Evolutionary conservation across 2,888 invertebrate genomes (phyloP).

Genomic region (Gnatocerus cornutus): DNA sequence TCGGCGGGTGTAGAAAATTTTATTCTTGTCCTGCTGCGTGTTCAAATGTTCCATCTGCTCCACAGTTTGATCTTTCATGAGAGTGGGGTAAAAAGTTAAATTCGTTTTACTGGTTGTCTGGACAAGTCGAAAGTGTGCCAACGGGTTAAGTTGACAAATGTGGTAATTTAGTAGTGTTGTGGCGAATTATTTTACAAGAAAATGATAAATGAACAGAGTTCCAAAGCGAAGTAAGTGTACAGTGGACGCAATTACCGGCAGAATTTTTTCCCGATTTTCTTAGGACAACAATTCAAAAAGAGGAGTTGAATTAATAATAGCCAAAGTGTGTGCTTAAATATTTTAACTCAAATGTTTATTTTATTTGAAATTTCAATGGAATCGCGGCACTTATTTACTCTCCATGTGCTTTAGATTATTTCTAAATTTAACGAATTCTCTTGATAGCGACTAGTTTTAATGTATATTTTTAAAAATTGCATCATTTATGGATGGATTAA

Average conservation of each 20-base stretch:
- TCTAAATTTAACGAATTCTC: no score
- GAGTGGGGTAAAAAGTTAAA: slow-evolving; percentile 34
- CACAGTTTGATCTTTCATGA: slow-evolving; percentile 11
- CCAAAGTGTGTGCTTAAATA: no score
- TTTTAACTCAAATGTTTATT: no score
- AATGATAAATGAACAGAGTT: slow-evolving; percentile 43
- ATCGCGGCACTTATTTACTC: no score
- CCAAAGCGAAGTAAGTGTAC: slow-evolving; percentile 44
- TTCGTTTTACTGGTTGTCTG: slow-evolving; percentile 27
- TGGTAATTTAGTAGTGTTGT: slow-evolving; percentile 5
- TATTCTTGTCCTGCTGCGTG: slow-evolving; percentile 6
- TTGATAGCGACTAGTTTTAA: no score
- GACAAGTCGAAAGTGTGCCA: slow-evolving; percentile 46
- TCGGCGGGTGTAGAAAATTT: not conserved
- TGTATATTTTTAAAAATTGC: no score
- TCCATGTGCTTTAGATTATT: no score
- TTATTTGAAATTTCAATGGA: no score
- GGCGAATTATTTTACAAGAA: not conserved
- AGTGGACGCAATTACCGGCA: not conserved
- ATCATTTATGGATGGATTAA: no score
- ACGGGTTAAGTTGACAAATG: slow-evolving; percentile 30
- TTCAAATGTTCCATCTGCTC: slow-evolving; percentile 3
- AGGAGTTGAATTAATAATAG: no score
- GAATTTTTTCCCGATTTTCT: not conserved
- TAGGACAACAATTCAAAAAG: no score